Evolutionary conservation across 2,888 invertebrate species (phyloP), one percentile per base, ranked within the genome.

Genomic region (Tanypteryx hageni): DNA sequence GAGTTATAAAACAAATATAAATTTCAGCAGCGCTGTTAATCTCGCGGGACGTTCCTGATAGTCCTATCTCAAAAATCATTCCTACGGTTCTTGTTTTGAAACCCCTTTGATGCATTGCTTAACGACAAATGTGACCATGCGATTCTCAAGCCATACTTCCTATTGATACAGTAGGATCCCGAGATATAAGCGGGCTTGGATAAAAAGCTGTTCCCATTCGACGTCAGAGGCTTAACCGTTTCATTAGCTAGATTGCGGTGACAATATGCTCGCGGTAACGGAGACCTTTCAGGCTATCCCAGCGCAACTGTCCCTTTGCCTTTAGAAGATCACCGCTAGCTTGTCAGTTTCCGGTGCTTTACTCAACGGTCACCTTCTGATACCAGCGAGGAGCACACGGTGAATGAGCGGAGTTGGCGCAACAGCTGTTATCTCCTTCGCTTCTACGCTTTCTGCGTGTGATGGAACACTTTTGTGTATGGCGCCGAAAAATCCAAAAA

Each of bases 221-320:
- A 44, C 44, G 44, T 44, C 44, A 44, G 44, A 44, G 44, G 3
- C 44, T 44, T 44, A n/a, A 68, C 68, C 0, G n/a, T 76, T 76
- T 76, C 22, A 76, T 27, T 27, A 27, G 76, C 11, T 18, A 22
- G 76, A 76, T 76, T 76, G 76, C 22, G 76, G 4, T 13, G 76
- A 27, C 76, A 27, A 13, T 44, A 44, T 44, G 44, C 44, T 44
- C 27, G 68, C 18, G 9, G 22, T 68, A 68, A 76, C 76, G 76
- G 76, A 76, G 76, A 76, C 76, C 76, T 76, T 76, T 76, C 44
- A 44, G 44, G 1, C 44, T 44, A 44, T 44, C 44, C 27, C 76
- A 68, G n/a, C 22, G 68, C 68, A 27, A 27, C 76, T 76, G 76
- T 76, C 76, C 76, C 11, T 76, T 76, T 76, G 76, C 76, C 27